These are phyloP conservation scores for Eurystomus glaucurus DNA, from an alignment of 2,797 vertebrate species.

Conservation along the genomic window DNA sequence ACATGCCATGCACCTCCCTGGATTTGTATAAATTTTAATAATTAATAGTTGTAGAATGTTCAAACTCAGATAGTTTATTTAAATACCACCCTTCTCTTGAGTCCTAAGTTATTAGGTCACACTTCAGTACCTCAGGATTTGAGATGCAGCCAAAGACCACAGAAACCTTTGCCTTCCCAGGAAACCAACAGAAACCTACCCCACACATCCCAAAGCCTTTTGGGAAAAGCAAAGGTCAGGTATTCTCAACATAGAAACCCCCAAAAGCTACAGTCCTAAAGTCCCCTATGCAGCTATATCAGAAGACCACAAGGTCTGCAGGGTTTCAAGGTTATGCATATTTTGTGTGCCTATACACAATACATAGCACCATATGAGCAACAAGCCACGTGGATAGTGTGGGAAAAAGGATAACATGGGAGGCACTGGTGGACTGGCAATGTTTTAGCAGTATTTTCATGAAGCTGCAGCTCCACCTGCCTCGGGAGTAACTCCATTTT, in stretches of 20 bases:
- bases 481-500: not conserved
- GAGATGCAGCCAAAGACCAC: slow-evolving; percentile 67
- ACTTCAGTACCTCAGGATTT: slow-evolving; percentile 65
- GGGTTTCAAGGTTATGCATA: not conserved
- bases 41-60: slow-evolving; percentile 54
- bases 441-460: not conserved
- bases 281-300: not conserved
- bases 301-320: not conserved
- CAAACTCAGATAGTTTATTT: slow-evolving; percentile 65
- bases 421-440: not conserved
- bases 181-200: slow-evolving; percentile 20
- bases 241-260: not conserved
- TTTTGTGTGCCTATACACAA: not conserved
- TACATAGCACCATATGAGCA: not conserved
- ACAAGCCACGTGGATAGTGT: not conserved
- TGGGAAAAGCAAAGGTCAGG: slow-evolving; percentile 8
- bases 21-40: slow-evolving; percentile 66
- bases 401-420: not conserved
- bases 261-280: not conserved
- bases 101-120: slow-evolving; percentile 64
- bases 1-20: not conserved
- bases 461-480: slow-evolving; percentile 9
- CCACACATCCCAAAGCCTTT: slow-evolving; percentile 11
- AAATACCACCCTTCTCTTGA: slow-evolving; percentile 45
- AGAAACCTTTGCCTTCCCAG: slow-evolving; percentile 48